These are phyloP conservation scores for Galeruca laticollis DNA, from an alignment of 2,888 invertebrate species.

Conservation along the genomic window DNA sequence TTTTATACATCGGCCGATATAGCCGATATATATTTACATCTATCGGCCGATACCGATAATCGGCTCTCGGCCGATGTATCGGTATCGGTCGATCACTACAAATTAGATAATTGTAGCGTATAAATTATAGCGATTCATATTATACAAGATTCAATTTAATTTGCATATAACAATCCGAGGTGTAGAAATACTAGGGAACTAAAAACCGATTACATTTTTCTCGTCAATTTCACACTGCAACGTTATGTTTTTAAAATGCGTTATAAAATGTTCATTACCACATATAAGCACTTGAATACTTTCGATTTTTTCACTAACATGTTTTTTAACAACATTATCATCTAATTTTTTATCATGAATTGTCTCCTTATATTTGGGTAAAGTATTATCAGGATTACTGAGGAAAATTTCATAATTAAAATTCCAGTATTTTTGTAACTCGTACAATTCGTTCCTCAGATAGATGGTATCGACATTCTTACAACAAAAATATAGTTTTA, in stretches of 20 bases:
- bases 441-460: conserved; percentile 73
- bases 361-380: conserved; percentile 70
- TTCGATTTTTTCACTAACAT: conserved; percentile 59
- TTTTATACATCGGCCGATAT: too few species aligned
- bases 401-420: conserved; percentile 76
- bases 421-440: conserved; percentile 78
- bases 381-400: conserved; percentile 48
- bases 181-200: conserved; percentile 16
- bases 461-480: conserved; percentile 70
- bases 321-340: conserved; percentile 54
- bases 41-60: too few species aligned
- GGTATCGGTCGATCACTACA: too few species aligned
- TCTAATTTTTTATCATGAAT: conserved; percentile 65
- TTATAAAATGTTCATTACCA: conserved; percentile 73
- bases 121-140: too few species aligned
- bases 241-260: conserved; percentile 65
- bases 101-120: too few species aligned
- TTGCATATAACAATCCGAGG: too few species aligned
- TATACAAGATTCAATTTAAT: too few species aligned
- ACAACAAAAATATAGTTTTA: conserved; percentile 76
- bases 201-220: conserved; percentile 66
- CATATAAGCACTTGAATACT: conserved; percentile 71
- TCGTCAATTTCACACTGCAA: conserved; percentile 55
- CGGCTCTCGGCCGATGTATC: too few species aligned
- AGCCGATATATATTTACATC: too few species aligned